Percentiles rank a stretch among this genome's conserved stretches.
Evolutionary conservation across 2,797 vertebrate genomes (phyloP).

Genomic region (Rhabdomys pumilio): DNA sequence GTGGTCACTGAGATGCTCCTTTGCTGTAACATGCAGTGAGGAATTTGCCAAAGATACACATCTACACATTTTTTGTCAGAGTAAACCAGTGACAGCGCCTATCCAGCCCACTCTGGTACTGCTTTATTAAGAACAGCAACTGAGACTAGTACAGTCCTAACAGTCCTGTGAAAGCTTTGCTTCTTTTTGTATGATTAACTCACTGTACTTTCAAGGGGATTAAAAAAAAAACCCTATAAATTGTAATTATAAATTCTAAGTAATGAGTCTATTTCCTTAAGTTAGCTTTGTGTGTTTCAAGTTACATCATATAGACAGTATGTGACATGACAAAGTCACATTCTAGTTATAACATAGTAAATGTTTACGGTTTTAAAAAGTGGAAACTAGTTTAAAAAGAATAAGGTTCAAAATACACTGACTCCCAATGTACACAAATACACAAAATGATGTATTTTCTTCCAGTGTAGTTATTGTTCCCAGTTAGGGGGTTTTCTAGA

Average conservation of each 20-base stretch:
- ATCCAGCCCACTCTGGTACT: not conserved
- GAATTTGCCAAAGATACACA: not conserved
- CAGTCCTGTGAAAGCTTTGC: not conserved
- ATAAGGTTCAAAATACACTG: slow-evolving; percentile 24
- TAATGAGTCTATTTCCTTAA: slow-evolving; percentile 58
- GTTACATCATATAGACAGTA: not conserved
- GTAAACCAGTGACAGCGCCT: not conserved
- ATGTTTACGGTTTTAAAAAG: slow-evolving; percentile 23
- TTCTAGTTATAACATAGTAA: not conserved
- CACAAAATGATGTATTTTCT: slow-evolving; percentile 27
- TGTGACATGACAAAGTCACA: not conserved
- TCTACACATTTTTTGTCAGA: not conserved
- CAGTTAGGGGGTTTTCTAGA: not conserved
- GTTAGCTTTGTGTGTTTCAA: slow-evolving; percentile 53
- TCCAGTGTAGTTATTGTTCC: not conserved
- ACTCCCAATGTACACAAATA: not conserved
- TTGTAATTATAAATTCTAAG: slow-evolving; percentile 43
- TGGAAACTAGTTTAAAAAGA: slow-evolving; percentile 32
- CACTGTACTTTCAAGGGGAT: not conserved
- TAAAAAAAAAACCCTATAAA: slow-evolving; percentile 31
- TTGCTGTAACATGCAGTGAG: not conserved
- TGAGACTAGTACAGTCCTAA: slow-evolving; percentile 15
- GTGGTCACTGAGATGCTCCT: not conserved
- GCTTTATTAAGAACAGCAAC: not conserved
- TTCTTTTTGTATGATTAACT: slow-evolving; percentile 30